Conservation (phyloP, 2,113 vertebrate species). For the Parus major region DNA sequence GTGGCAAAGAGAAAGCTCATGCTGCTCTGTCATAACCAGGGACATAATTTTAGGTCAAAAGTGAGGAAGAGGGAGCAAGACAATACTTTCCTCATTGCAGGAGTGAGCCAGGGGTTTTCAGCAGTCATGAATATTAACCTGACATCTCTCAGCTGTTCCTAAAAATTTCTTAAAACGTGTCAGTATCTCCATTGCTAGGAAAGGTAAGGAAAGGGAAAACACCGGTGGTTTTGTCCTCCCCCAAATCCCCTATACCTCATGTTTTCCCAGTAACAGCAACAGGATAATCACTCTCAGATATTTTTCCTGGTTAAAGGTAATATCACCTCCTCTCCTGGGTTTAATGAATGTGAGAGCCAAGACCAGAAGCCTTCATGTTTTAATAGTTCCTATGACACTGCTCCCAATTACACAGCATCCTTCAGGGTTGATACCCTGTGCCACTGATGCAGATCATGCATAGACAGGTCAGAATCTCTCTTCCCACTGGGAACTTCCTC, state of each 20-base stretch:
- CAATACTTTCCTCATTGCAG: background rate
- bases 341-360: background rate
- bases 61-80: background rate
- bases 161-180: background rate
- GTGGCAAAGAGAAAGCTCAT: background rate
- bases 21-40: background rate
- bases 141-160: background rate
- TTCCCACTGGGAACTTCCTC: background rate
- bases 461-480: background rate
- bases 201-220: background rate
- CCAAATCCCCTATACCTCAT: background rate
- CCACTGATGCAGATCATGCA: background rate
- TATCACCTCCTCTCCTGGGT: background rate
- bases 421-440: accelerated
- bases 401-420: background rate
- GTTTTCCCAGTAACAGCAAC: background rate
- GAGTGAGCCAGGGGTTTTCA: background rate
- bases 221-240: background rate
- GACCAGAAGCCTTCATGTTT: background rate
- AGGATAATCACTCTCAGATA: background rate
- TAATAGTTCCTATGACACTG: background rate
- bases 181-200: background rate
- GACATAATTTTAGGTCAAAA: background rate
- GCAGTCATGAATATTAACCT: background rate
- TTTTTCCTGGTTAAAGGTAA: background rate